Percentiles rank a stretch among this genome's conserved stretches.
These are phyloP conservation scores for Chrysina gloriosa DNA, from an alignment of 2,888 invertebrate species.

Conservation along the genomic window DNA sequence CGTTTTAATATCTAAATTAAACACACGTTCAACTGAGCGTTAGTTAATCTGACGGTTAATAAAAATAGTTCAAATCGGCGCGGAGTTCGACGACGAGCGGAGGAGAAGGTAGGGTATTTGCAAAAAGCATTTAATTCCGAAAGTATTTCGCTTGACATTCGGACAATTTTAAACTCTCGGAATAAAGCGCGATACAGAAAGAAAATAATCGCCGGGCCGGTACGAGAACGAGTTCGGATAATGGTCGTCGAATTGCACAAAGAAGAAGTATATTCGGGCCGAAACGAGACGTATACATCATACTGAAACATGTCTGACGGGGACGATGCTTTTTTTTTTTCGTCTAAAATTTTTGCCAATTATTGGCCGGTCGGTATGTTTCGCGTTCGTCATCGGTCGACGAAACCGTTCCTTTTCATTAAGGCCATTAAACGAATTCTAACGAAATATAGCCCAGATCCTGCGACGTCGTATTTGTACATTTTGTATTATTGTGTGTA, in stretches of 20 bases:
- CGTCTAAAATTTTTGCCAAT: slow-evolving; percentile 46
- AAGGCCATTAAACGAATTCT: neutral
- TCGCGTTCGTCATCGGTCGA: slow-evolving; percentile 27
- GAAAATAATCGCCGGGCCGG: slow-evolving; percentile 45
- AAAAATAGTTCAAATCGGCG: slow-evolving; percentile 49
- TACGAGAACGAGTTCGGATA: slow-evolving; percentile 46
- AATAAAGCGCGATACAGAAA: slow-evolving; percentile 45
- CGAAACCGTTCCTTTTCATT: neutral
- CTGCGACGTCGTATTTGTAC: neutral
- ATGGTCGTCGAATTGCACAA: slow-evolving; percentile 46
- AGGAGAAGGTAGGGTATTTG: slow-evolving; percentile 46
- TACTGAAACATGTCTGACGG: slow-evolving; percentile 44
- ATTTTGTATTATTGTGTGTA: neutral
- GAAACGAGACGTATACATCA: slow-evolving; percentile 49
- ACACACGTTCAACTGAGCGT: slow-evolving; percentile 34
- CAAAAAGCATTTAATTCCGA: slow-evolving; percentile 52
- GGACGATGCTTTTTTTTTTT: slow-evolving; percentile 47
- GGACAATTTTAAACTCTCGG: slow-evolving; percentile 49
- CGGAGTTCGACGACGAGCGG: slow-evolving; percentile 41
- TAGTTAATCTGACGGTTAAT: slow-evolving; percentile 49
- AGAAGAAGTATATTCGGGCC: slow-evolving; percentile 44
- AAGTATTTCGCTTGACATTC: slow-evolving; percentile 49
- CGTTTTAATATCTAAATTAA: slow-evolving; percentile 22
- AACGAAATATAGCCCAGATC: slow-evolving; percentile 2
- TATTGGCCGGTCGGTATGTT: slow-evolving; percentile 43